A percentile compares a stretch with the other conserved stretches of the same genome.
Conservation (phyloP, 2,888 invertebrate species). For the Steinernema hermaphroditum region DNA sequence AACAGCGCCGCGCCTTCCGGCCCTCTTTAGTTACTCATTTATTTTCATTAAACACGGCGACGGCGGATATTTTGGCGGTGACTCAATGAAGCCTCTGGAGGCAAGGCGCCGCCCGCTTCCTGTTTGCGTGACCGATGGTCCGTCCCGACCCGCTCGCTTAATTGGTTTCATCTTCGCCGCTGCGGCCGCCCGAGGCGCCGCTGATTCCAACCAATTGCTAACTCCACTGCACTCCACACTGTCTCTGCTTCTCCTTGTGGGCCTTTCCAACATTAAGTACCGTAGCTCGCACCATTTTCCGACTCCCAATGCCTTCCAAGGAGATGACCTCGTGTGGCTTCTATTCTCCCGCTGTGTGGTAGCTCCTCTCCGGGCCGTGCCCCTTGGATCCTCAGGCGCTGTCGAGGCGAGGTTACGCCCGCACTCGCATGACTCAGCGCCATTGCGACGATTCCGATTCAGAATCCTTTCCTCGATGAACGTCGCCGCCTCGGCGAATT, state of each 20-base stretch:
- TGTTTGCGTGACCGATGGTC: constrained; percentile 29
- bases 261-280: neutral
- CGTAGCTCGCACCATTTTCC: neutral
- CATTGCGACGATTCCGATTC: neutral
- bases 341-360: too few relatives aligned
- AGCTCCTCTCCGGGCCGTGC: too few relatives aligned
- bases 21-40: constrained; percentile 25
- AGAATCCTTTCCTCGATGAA: constrained; percentile 31
- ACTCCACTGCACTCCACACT: neutral
- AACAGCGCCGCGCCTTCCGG: neutral
- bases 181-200: neutral
- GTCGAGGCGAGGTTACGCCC: neutral
- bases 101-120: constrained; percentile 6
- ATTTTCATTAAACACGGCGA: constrained; percentile 27
- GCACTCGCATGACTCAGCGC: constrained; percentile 14
- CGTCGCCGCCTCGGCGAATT: constrained; percentile 16
- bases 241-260: neutral
- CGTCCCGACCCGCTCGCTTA: neutral
- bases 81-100: constrained; percentile 13
- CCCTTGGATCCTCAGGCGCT: neutral
- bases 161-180: constrained; percentile 25
- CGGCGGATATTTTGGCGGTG: constrained; percentile 21
- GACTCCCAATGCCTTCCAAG: too few relatives aligned
- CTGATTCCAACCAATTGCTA: constrained; percentile 6
- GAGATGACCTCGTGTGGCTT: too few relatives aligned